These are phyloP conservation scores for Oriolus oriolus DNA, from an alignment of 2,113 vertebrate species.

Conservation along the genomic window DNA sequence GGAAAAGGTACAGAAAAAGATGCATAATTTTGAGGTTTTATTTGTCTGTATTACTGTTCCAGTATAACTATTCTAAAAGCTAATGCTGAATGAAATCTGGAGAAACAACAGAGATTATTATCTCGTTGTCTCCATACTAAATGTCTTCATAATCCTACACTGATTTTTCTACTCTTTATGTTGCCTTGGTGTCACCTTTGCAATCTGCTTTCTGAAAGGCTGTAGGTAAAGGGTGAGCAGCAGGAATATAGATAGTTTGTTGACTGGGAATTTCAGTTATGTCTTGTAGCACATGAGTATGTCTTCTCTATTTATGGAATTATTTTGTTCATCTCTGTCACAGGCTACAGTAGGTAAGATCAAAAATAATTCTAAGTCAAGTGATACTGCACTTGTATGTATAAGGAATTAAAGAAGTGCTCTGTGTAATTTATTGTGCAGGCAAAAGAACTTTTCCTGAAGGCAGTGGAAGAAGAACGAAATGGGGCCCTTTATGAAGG, in stretches of 20 bases:
- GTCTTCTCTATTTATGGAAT: neutral
- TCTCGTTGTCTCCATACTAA: neutral
- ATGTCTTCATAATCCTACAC: neutral
- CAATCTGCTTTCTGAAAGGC: neutral
- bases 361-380: neutral
- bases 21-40: neutral
- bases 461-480: slow-evolving; percentile 93
- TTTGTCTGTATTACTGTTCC: neutral
- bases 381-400: neutral
- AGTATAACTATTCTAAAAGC: neutral
- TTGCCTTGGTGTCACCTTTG: neutral
- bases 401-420: neutral
- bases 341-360: neutral
- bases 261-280: neutral
- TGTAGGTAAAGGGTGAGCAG: neutral
- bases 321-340: neutral
- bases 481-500: slow-evolving; percentile 97
- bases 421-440: slow-evolving; percentile 63
- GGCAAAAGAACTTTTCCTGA: slow-evolving; percentile 94
- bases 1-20: slow-evolving; percentile 78
- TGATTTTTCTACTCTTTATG: neutral
- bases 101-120: neutral
- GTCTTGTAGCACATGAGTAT: neutral
- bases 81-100: neutral
- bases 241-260: neutral